Evolutionary conservation across 2,113 vertebrate genomes (phyloP), one percentile per base, ranked within the genome.

Genomic region (Chaetodon trifascialis): DNA sequence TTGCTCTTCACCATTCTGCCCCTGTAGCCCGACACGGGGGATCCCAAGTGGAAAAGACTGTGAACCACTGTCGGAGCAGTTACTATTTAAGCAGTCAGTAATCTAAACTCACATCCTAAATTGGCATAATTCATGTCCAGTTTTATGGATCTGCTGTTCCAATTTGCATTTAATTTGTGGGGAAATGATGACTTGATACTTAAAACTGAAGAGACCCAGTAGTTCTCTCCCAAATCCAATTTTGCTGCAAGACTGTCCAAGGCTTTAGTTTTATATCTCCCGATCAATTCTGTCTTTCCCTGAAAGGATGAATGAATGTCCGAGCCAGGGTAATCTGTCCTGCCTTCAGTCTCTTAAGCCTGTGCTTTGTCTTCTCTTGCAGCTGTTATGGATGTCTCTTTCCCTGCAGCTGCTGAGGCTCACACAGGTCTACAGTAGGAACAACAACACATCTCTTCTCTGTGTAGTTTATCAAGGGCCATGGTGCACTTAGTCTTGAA

Each of bases 261-360:
- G 73, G 82, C 76, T 91, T 82, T 78, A 34, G 81, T 86, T 91
- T 86, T 77, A 80, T 85, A 90, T 80, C 86, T 82, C 49, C 49
- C 52, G 44, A 89, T 91, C 85, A 91, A 86, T 88, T 77, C 73
- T 86, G 79, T 81, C 80, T 86, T 85, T 83, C 84, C 75, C 88
- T 89, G 77, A 77, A 79, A 90, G 83, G 73, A 83, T 83, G 77
- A 87, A 89, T 87, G 88, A 71, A 55, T 49, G 89, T 91, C 81
- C 73, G 23, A 51, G 76, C 47, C 17, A 0, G 75, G 54, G 81
- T 83, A 84, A 90, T 89, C 81, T 80, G 73, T 86, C 86, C 86
- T 78, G 83, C 82, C 82, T 84, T 80, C 86, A 90, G 79, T 78
- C 86, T 55, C 70, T 73, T 85, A 78, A 89, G 81, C 76, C 79